A percentile compares a stretch with the other conserved stretches of the same genome.
phyloP scores from a whole-genome alignment of 2,888 invertebrate genomes.

The Harmothoe impar region DNA sequence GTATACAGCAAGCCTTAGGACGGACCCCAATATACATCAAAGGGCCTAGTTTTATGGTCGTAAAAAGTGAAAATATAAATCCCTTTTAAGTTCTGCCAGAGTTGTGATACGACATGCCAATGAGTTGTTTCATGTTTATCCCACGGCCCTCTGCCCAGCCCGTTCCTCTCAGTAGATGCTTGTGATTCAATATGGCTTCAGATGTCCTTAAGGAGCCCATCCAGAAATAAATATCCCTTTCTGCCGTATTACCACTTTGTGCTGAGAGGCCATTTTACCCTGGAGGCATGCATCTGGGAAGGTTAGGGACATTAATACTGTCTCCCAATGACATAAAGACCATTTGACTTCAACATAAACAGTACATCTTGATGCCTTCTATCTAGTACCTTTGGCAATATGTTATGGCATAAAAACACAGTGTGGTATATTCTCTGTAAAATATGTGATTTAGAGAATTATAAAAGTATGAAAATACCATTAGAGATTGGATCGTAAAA shows the following conservation, averaged over 20 bases:
- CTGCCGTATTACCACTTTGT: too few relatives aligned
- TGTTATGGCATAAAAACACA: too few relatives aligned
- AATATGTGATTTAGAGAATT: too few relatives aligned
- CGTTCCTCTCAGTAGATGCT: not conserved
- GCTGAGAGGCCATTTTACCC: too few relatives aligned
- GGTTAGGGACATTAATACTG: not conserved
- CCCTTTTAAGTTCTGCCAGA: conserved; percentile 58
- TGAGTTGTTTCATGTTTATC: conserved; percentile 57
- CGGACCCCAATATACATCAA: conserved; percentile 53
- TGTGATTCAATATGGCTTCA: not conserved
- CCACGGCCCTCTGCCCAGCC: not conserved
- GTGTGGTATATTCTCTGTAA: too few relatives aligned
- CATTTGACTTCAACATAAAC: not conserved
- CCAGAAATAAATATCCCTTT: not conserved
- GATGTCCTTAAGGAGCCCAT: conserved; percentile 18
- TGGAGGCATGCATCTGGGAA: too few relatives aligned
- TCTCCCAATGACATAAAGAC: not conserved
- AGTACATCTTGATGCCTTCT: not conserved
- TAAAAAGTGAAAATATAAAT: conserved; percentile 55
- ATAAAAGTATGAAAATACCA: too few relatives aligned
- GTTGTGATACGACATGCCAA: conserved; percentile 55
- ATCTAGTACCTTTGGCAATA: too few relatives aligned
- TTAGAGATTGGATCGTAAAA: too few relatives aligned
- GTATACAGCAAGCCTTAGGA: conserved; percentile 52
- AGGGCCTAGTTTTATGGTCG: conserved; percentile 38